A percentile compares a stretch with the other conserved stretches of the same genome.
These are phyloP conservation scores for Ericerus pela DNA, from an alignment of 1,140 invertebrate species.

Conservation along the genomic window DNA sequence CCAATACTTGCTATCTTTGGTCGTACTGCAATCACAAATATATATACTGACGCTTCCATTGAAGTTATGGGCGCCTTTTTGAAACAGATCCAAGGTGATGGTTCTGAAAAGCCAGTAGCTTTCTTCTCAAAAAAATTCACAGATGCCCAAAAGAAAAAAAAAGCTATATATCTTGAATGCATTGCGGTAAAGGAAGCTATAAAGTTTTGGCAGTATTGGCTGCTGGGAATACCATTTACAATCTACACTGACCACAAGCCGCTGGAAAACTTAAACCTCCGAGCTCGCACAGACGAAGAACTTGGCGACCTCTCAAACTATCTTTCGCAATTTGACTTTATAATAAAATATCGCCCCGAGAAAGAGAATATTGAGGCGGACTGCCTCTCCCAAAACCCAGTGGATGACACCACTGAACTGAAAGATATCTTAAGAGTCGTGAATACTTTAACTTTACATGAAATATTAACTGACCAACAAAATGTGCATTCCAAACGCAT, in stretches of 20 bases:
- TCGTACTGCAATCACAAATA: not conserved
- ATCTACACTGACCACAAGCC: no score
- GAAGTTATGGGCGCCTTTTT: constrained; percentile 23
- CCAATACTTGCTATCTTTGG: no score
- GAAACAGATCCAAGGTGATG: constrained; percentile 26
- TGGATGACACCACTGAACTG: not conserved
- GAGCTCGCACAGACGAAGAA: constrained; percentile 27
- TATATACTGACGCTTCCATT: constrained; percentile 1
- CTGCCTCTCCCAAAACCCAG: constrained; percentile 18
- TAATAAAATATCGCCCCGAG: constrained; percentile 21
- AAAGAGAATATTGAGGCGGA: constrained; percentile 2
- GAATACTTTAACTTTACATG: constrained; percentile 1
- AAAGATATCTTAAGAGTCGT: constrained; percentile 1
- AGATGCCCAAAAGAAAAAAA: no score
- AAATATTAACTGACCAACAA: constrained; percentile 4
- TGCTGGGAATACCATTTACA: constrained; percentile 30
- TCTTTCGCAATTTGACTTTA: constrained; percentile 28
- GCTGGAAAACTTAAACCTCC: constrained; percentile 30
- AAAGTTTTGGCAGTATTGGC: constrained; percentile 31
- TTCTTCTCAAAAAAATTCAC: no score
- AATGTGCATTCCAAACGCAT: constrained; percentile 1
- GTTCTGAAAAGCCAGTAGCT: no score
- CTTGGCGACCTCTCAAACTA: constrained; percentile 30
- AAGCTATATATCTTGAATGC: constrained; percentile 28
- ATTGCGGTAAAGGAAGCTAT: constrained; percentile 30